Base-by-base conservation (phyloP, 1,140 invertebrate genomes). In the Nylanderia fulva region DNA sequence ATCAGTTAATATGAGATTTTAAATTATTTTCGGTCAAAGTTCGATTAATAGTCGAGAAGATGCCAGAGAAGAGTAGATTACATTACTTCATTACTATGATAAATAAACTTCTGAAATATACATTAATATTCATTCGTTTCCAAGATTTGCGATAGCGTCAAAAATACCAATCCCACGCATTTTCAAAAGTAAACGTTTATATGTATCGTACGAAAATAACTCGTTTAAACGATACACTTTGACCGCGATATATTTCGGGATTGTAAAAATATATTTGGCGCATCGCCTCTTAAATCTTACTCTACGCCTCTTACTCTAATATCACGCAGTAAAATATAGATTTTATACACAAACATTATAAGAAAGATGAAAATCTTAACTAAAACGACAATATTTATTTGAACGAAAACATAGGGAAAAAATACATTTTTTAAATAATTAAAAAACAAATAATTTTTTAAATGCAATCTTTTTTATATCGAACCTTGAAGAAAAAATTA, bases 121-220 rank as follows among this genome's bases (percentile, higher is more conserved):
- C 48, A n/a, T 15, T 13, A 45, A 39, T 29, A 54, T 39, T 8
- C 15, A 24, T 52, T n/a, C n/a, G 52, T 27, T n/a, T 42, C 33
- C 56, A 42, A 58, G 58, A 79, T 77, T 72, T 56, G n/a, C 56
- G 29, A 84, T 33, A 71, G 39, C n/a, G 42, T 42, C 48, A 69
- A 88, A 82, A 68, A 39, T 56, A 79, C n/a, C 72, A 13, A 52
- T 29, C 56, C 85, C 71, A 77, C 80, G 74, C 80, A 72, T 29
- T 66, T 60, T 66, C 60, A 58, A 61, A 61, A 29, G 45, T 24
- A 33, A 45, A n/a, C n/a, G n/a, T 80, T 45, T n/a, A 69, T 61
- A 13, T 72, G 60, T 66, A 68, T 0, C 2, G 54, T 4, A 42
- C 68, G 15, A 85, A 88, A 88, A 88, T 88, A 88, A 85, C 82